Base-by-base conservation (phyloP, 2,113 vertebrate genomes). In the Hemiprocne comata region DNA sequence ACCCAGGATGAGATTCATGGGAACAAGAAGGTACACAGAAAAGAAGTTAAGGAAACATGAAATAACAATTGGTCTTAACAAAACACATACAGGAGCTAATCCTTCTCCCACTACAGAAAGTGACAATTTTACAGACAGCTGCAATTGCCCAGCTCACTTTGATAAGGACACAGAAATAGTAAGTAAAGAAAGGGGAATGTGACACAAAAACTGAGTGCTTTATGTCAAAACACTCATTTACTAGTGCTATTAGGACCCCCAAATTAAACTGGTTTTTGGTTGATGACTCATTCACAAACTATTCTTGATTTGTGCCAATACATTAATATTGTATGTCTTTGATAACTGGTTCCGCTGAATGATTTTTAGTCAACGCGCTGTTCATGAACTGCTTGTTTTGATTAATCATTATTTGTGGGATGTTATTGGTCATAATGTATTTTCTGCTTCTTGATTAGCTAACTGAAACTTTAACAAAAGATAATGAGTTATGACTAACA, bases 401-500 rank as follows among this genome's bases (percentile, higher is more conserved):
- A 73, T 91, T 94, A 78, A 91, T 89, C 61, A 72, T 57, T 81
- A 53, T 82, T 87, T 87, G 54, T 85, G 53, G 77, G 44, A 44
- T 85, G 11, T n/a, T 89, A 36, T 58, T 94, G 93, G 74, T 84
- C 91, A 65, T 64, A 81, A 19, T 64, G 36, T 74, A 89, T 94
- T 94, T 94, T 82, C 77, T 93, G 36, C 31, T 82, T 78, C 91
- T 91, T 89, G 66, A 85, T 93, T 92, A 94, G 40, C 33, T 85
- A 66, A 79, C 73, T 91, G 73, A 90, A 95, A 58, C 17, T 93
- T 89, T 86, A 88, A 74, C 67, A 90, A 57, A 90, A 90, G 58
- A 69, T 85, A 91, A 88, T 83, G 74, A 90, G 28, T 88, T 94
- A 89, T 91, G 77, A 89, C 61, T 92, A 94, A 89, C 33, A 91